Evolutionary conservation across 2,888 invertebrate species (phyloP), one percentile per base, ranked within the genome.

Genomic region (Xanthia togata): DNA sequence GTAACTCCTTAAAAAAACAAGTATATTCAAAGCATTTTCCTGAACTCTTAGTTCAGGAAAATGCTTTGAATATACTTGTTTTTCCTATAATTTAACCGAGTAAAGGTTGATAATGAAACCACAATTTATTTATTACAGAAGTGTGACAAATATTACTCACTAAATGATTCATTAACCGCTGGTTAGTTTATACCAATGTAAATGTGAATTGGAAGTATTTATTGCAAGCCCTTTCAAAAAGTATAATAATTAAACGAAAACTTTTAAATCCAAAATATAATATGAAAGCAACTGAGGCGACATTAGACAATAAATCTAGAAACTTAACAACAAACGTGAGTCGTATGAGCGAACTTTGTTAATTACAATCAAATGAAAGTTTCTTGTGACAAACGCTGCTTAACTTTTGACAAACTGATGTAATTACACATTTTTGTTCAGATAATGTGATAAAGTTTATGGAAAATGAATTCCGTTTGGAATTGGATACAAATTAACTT

Each of bases 331-430:
- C 73, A 86, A 73, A 73, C 76, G 64, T 76, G 68, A 79, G 64
- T 76, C 78, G 70, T 80, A 84, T 79, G 68, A 86, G 67, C 31
- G 47, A 86, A 86, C 79, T 86, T 86, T 80, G 84, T 82, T 87
- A 86, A 86, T 86, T 87, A 84, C 82, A 84, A 86, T 78, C 79
- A 80, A 80, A 84, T 77, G 72, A 73, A 86, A 84, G 76, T 82
- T 84, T 75, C 64, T 76, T 47, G 62, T 65, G 77, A 72, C 85
- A 72, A 73, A 79, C 71, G 78, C 79, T 64, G 78, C 79, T 68
- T 41, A 85, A 84, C 83, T 85, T 87, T 77, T 81, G 86, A 88
- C 84, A 76, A 70, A 81, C 81, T 81, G 71, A 76, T 79, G 86
- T 89, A 89, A 89, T 90, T 87, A 81, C 31, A 68, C 41, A 64